Evolutionary conservation across 1,140 invertebrate genomes (phyloP).

Genomic region (Dendrolimus kikuchii): DNA sequence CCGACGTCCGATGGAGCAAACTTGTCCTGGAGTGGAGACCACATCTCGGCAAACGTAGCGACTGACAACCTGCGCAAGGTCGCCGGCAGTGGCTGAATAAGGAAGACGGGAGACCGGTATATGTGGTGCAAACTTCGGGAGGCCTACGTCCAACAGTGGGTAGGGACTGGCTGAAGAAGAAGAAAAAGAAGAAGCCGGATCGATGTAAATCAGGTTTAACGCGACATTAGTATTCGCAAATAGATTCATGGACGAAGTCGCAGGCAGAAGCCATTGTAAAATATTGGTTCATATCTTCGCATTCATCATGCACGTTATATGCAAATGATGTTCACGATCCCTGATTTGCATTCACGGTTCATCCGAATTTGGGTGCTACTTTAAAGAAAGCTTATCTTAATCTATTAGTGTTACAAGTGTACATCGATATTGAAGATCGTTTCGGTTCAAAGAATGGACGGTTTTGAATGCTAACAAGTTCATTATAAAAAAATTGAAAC

Average conservation of each 20-base stretch:
- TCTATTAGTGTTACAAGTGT: conserved; percentile 1
- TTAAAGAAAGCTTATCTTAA: conserved; percentile 11
- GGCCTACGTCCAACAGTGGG: too few species aligned
- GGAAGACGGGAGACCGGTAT: too few species aligned
- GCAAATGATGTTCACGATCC: conserved; percentile 13
- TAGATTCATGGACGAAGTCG: too few species aligned
- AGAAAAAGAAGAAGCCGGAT: too few species aligned
- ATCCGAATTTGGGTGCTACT: conserved; percentile 10
- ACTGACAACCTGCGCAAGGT: too few species aligned
- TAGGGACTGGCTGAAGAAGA: too few species aligned
- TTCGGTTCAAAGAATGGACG: conserved; percentile 5
- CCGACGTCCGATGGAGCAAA: too few species aligned
- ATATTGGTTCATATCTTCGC: conserved; percentile 2
- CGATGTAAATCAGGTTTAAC: background rate
- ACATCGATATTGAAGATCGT: background rate
- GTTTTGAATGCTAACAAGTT: conserved; percentile 4
- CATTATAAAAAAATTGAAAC: too few species aligned
- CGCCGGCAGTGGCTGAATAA: too few species aligned
- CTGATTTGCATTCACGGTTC: conserved; percentile 17
- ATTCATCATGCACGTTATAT: conserved; percentile 15
- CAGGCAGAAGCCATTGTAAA: conserved; percentile 5
- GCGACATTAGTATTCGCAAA: background rate
- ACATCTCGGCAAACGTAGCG: too few species aligned
- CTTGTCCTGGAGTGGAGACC: too few species aligned
- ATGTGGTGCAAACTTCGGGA: too few species aligned